Percentiles rank a stretch among this genome's conserved stretches.
These are phyloP conservation scores for Drosophila mauritiana DNA, from an alignment of 1,140 invertebrate genomes.

Conservation along the genomic window DNA sequence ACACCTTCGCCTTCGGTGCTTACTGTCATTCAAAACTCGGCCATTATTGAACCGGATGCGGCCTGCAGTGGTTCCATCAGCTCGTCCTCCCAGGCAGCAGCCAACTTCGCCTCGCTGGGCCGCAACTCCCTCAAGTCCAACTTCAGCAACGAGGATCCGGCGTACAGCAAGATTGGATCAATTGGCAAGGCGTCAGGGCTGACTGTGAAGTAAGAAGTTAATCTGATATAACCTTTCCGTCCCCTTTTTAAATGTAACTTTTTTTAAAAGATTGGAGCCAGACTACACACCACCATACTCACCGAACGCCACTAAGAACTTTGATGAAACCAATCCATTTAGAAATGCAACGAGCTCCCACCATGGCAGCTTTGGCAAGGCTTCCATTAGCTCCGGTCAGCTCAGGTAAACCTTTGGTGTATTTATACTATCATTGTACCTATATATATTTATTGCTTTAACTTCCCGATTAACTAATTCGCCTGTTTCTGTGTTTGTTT, in stretches of 20 bases:
- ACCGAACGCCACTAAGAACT: constrained; percentile 77
- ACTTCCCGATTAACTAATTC: constrained; percentile 60
- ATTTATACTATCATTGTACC: constrained; percentile 7
- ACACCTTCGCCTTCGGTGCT: constrained; percentile 82
- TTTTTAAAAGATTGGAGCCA: constrained; percentile 62
- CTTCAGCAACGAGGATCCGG: constrained; percentile 81
- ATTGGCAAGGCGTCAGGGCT: constrained; percentile 79
- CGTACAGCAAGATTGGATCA: constrained; percentile 80
- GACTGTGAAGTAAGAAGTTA: constrained; percentile 73
- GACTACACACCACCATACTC: constrained; percentile 74
- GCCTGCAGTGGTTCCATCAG: constrained; percentile 72
- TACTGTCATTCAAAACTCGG: constrained; percentile 82
- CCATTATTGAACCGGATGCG: constrained; percentile 72
- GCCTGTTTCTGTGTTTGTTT: constrained; percentile 60
- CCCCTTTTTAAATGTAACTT: not conserved
- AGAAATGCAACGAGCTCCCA: constrained; percentile 71
- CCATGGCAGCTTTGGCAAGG: constrained; percentile 84
- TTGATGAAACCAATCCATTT: constrained; percentile 83
- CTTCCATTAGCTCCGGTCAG: constrained; percentile 82
- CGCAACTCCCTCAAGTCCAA: constrained; percentile 79
- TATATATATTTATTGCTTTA: constrained; percentile 40
- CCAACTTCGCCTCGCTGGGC: constrained; percentile 68
- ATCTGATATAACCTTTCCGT: not conserved
- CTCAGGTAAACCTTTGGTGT: constrained; percentile 61
- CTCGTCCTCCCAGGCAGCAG: constrained; percentile 65